These are phyloP conservation scores for Watsonalla cultraria DNA, from an alignment of 2,888 invertebrate species.

Conservation along the genomic window DNA sequence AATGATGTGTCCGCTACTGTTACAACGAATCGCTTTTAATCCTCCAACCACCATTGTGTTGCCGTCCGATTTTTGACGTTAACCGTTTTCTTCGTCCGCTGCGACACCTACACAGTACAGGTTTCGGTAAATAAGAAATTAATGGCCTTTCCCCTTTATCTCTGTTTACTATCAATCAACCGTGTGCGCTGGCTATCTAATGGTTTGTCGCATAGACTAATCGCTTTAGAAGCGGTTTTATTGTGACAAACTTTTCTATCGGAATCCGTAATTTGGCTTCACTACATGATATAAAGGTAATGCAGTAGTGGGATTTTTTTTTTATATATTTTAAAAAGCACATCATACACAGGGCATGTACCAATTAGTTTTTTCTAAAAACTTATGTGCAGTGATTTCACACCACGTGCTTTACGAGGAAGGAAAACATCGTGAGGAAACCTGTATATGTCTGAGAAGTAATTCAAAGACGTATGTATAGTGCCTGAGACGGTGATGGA, in stretches of 20 bases:
- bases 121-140: conserved; percentile 63
- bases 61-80: conserved; percentile 65
- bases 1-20: conserved; percentile 70
- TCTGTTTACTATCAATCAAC: conserved; percentile 57
- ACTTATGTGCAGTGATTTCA: too few relatives aligned
- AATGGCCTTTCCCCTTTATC: conserved; percentile 60
- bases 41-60: conserved; percentile 67
- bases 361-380: too few relatives aligned
- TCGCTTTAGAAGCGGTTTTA: conserved; percentile 4
- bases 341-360: too few relatives aligned
- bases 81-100: conserved; percentile 55
- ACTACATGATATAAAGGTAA: neutral
- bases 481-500: too few relatives aligned
- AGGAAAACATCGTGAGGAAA: too few relatives aligned
- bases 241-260: neutral
- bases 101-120: conserved; percentile 55
- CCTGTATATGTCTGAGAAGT: too few relatives aligned
- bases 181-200: conserved; percentile 39
- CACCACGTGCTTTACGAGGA: too few relatives aligned
- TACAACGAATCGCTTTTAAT: conserved; percentile 77
- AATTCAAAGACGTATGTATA: too few relatives aligned
- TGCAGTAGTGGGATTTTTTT: too few relatives aligned
- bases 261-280: neutral
- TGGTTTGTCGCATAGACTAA: conserved; percentile 24
- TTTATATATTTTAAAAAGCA: neutral